Base-by-base conservation (phyloP, 2,888 invertebrate genomes). In the Aphelenchoides bicaudatus region DNA sequence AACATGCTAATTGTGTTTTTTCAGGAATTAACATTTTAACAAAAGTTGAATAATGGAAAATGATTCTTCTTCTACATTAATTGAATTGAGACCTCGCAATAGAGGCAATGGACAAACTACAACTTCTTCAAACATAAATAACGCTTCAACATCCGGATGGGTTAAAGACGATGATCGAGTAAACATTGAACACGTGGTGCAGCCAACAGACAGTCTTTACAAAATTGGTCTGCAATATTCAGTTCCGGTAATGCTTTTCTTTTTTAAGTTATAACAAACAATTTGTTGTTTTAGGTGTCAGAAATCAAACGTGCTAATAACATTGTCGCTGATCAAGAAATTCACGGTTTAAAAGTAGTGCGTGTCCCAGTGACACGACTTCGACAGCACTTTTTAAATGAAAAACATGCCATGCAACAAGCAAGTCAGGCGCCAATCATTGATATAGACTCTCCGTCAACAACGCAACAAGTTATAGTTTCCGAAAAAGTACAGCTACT, bases 301-400 rank as follows among this genome's bases (percentile, higher is more conserved):
- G 77, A 77, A 52, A 66, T 77, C 19, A 77, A 75, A 59, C 54
- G 77, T 28, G 71, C 67, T 1, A 77, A 77, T 51, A 74, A 72
- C 58, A 64, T 77, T 30, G 67, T 74, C 4, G 65, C 59, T 27
- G 76, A 77, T 39, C 69, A 73, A 23, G 76, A 75, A 39, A 69
- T 78, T 30, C 27, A 64, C 37, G 75, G 71, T 3, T 54, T 73
- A 21, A 62, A 67, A 1, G 39, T 60, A 25, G 57, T 77, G 8
- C 71, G 72, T 63, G 68, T 77, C 31, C 77, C 77, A 6, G 70
- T 77, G 21, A 69, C 65, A 37, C 62, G 70, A 13, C 65, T 70
- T 62, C 56, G 71, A 39, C 64, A 62, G n/a, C 57, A 57, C 6
- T 39, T 39, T 8, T 29, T 57, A 8, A 51, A 51, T 27, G 52